Evolutionary conservation across 92 coral and sea anemone species (phyloP).

Genomic region (Phenganax subtilis): DNA sequence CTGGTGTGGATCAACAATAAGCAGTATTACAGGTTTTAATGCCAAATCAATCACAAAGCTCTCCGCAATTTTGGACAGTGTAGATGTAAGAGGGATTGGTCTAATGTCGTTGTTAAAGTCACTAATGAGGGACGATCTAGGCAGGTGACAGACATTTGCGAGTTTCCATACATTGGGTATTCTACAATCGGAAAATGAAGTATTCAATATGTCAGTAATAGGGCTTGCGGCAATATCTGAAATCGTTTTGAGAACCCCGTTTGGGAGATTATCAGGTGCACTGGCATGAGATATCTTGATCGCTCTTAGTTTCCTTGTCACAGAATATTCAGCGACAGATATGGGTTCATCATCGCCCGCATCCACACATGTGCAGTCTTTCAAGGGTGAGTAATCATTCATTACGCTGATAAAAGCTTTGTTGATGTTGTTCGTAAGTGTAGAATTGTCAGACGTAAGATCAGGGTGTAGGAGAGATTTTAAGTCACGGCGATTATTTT

Average conservation of each 20-base stretch:
- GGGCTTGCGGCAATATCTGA: slow-evolving; percentile 59
- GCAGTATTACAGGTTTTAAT: too few species aligned
- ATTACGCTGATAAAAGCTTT: slow-evolving; percentile 3
- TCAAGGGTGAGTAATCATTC: slow-evolving; percentile 28
- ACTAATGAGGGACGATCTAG: too few species aligned
- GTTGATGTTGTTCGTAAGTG: slow-evolving; percentile 14
- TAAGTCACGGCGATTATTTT: slow-evolving; percentile 11
- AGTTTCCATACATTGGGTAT: slow-evolving; percentile 39
- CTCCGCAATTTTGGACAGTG: too few species aligned
- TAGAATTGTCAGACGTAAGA: slow-evolving; percentile 4
- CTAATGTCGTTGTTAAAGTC: too few species aligned
- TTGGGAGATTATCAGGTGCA: slow-evolving; percentile 56
- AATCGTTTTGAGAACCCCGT: slow-evolving; percentile 46
- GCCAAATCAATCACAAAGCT: too few species aligned
- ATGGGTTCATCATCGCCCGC: slow-evolving; percentile 51
- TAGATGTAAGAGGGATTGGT: too few species aligned
- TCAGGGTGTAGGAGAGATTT: slow-evolving; percentile 13
- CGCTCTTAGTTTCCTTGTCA: slow-evolving; percentile 45
- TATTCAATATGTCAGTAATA: slow-evolving; percentile 49
- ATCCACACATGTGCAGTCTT: slow-evolving; percentile 29
- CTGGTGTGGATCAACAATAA: too few species aligned
- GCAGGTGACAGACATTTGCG: slow-evolving; percentile 31
- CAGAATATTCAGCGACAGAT: slow-evolving; percentile 46
- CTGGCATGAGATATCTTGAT: slow-evolving; percentile 43
- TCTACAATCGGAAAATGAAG: slow-evolving; percentile 38